These are phyloP conservation scores for Trochalopteron elliotii DNA, from an alignment of 2,113 vertebrate species.

Conservation along the genomic window DNA sequence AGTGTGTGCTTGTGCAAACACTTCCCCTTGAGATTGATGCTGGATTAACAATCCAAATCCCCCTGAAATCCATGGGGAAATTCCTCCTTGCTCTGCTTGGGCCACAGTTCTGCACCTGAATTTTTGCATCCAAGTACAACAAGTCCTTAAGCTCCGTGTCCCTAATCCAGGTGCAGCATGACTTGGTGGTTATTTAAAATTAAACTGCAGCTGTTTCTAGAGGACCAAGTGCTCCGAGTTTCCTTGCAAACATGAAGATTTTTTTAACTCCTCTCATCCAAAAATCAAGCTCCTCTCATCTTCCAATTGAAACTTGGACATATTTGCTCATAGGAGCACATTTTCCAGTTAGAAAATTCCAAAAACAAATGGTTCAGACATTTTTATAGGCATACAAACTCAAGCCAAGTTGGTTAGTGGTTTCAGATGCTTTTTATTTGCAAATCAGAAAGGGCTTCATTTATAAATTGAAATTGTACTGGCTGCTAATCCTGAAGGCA, in stretches of 20 bases:
- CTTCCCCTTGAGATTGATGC: not conserved
- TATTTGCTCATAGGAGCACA: not conserved
- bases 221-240: not conserved
- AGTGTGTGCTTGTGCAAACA: rapidly evolving
- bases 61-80: not conserved
- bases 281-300: not conserved
- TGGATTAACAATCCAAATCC: not conserved
- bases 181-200: not conserved
- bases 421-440: conserved; percentile 64
- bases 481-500: conserved; percentile 5
- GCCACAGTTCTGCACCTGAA: not conserved
- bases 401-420: conserved; percentile 52
- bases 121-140: not conserved
- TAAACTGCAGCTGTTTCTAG: not conserved
- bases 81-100: not conserved
- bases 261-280: not conserved
- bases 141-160: rapidly evolving
- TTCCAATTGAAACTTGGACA: conserved; percentile 25
- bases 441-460: conserved; percentile 31
- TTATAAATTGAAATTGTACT: conserved; percentile 19
- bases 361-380: conserved; percentile 55
- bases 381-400: conserved; percentile 62
- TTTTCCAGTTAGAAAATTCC: conserved; percentile 60
- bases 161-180: not conserved
- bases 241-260: not conserved